Evolutionary conservation across 2,888 invertebrate genomes (phyloP).

Genomic region (Dysmachus trigonus): DNA sequence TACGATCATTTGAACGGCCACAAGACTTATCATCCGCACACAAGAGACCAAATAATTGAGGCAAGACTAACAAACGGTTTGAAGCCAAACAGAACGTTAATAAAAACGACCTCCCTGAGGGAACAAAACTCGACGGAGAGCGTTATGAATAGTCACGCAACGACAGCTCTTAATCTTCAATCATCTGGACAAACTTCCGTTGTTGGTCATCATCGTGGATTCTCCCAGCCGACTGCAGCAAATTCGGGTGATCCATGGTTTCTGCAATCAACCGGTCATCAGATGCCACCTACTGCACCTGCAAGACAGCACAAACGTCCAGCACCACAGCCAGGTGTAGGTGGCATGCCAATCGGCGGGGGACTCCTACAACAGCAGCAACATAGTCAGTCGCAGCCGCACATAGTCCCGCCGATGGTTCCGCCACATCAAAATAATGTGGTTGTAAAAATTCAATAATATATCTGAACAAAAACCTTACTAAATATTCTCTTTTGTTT

Average conservation of each 20-base stretch:
- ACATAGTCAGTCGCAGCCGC: constrained; percentile 63
- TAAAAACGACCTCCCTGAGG: constrained; percentile 27
- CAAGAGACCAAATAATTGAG: neutral
- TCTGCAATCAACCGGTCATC: constrained; percentile 64
- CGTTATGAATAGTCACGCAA: constrained; percentile 65
- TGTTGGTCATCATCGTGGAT: constrained; percentile 65
- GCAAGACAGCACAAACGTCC: constrained; percentile 65
- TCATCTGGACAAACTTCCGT: constrained; percentile 63
- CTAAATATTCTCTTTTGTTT: constrained; percentile 39
- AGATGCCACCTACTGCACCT: constrained; percentile 66
- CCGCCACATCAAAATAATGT: constrained; percentile 62
- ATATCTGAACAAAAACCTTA: neutral
- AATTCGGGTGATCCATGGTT: constrained; percentile 65
- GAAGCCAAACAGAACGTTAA: neutral
- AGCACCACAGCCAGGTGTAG: constrained; percentile 61
- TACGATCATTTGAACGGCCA: neutral
- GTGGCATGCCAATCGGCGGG: constrained; percentile 46
- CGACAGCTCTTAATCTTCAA: constrained; percentile 59
- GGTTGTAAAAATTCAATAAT: constrained; percentile 47
- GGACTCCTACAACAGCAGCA: constrained; percentile 60
- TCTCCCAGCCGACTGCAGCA: constrained; percentile 62
- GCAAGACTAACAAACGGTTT: neutral
- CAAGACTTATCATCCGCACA: neutral
- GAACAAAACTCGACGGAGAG: constrained; percentile 7
- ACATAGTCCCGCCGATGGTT: constrained; percentile 63